phyloP scores from a whole-genome alignment of 2,797 vertebrate species.

The Microhierax caerulescens region DNA sequence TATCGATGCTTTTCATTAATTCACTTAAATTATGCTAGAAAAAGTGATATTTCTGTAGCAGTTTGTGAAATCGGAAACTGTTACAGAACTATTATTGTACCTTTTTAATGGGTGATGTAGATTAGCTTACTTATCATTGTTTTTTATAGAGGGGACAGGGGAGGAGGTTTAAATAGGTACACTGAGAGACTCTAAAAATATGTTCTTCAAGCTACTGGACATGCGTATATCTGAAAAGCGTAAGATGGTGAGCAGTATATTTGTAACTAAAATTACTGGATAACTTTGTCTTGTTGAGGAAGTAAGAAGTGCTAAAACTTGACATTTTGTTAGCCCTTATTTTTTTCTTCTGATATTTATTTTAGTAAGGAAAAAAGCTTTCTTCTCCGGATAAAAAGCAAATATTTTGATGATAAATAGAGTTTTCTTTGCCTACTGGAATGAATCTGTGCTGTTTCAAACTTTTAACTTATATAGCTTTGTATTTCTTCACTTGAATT shows the following conservation, averaged over 20 bases:
- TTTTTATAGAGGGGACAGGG: rapidly evolving
- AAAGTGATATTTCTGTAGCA: background rate
- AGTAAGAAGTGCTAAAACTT: background rate
- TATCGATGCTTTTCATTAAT: background rate
- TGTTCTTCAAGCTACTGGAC: background rate
- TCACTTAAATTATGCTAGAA: background rate
- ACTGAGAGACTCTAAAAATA: background rate
- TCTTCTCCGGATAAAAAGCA: background rate
- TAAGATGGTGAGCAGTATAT: background rate
- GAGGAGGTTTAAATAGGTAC: background rate
- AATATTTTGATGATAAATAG: background rate
- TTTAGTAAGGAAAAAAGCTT: background rate
- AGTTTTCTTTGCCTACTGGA: background rate
- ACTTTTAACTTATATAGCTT: background rate
- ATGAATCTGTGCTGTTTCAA: background rate
- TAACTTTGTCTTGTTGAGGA: background rate
- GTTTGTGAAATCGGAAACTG: background rate
- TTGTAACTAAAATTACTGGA: background rate
- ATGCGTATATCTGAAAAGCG: background rate
- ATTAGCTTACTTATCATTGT: background rate
- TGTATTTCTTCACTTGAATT: background rate
- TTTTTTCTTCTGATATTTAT: background rate
- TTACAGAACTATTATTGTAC: background rate
- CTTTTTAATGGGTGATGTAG: background rate
- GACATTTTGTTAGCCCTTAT: background rate